Evolutionary conservation across 2,888 invertebrate species (phyloP), one percentile per base, ranked within the genome.

Genomic region (Argynnis bischoffii): DNA sequence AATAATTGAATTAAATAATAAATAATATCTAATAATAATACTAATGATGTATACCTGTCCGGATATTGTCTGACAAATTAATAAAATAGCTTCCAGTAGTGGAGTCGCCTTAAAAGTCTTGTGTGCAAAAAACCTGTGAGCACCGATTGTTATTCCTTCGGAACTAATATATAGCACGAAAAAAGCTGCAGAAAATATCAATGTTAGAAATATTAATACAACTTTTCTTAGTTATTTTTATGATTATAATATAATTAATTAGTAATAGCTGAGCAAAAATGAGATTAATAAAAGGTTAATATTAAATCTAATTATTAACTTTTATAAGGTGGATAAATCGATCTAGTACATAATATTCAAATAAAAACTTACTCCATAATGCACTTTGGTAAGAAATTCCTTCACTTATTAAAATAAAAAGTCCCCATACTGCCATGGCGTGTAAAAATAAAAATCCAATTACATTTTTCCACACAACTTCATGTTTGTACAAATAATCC

Each of bases 81-180:
- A 83, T n/a, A 97, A 87, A 18, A 95, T 77, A 0, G 95, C 86
- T 75, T 94, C 92, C 1, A 96, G 84, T 0, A 94, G 90, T n/a
- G 94, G 88, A 41, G 87, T 94, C 0, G 96, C 97, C 86, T 97
- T 97, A 87, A 96, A 98, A 1, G 96, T 89, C 75, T 94, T 94
- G 84, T 98, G 98, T 0, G 97, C 93, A 92, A 95, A 98, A 1
- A 96, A 88, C 71, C 98, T 90, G 81, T 98, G 98, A 0, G 96
- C 96, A n/a, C 97, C 97, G 61, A 96, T 95, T 6, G 97, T 97
- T 1, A 97, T 94, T 15, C 97, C 96, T 81, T 94, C 89, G 8
- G 93, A 86, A 41, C 88, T 35, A 5, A 15, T 1, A 41, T 53
- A 55, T 14, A 57, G 0, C 16, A 67, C 14, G 4, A 63, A 14